A percentile compares a stretch with the other conserved stretches of the same genome.
Evolutionary conservation across 2,113 vertebrate species (phyloP).

Genomic region (Gnathonemus echidnorhynchus): DNA sequence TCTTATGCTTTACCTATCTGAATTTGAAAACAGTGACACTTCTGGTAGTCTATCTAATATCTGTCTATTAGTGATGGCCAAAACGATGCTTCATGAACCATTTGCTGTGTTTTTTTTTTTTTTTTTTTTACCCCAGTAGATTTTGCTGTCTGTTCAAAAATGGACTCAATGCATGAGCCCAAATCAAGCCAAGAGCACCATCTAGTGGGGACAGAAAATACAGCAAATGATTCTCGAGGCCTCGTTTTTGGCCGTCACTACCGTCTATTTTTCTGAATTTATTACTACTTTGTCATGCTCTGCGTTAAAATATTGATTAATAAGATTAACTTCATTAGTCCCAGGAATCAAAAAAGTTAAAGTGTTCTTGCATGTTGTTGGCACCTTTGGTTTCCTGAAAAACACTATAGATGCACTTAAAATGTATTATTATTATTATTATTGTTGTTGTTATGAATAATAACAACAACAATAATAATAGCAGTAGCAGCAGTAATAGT

Average conservation of each 20-base stretch:
- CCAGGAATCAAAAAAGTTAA: background rate
- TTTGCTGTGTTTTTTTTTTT: too few relatives aligned
- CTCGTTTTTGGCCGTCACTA: too few relatives aligned
- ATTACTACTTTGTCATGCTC: background rate
- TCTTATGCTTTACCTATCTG: background rate
- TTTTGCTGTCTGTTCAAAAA: too few relatives aligned
- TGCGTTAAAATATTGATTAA: background rate
- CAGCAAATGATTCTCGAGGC: too few relatives aligned
- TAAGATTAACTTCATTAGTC: background rate
- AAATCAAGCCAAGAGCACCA: too few relatives aligned
- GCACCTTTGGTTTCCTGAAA: background rate
- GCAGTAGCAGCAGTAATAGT: background rate
- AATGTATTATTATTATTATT: background rate
- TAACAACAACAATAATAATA: background rate
- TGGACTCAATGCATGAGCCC: too few relatives aligned
- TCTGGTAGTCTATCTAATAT: background rate
- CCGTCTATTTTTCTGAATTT: background rate
- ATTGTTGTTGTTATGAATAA: background rate
- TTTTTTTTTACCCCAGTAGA: background rate
- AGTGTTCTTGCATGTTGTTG: background rate
- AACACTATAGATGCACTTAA: background rate
- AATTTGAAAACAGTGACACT: background rate
- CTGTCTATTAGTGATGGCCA: background rate
- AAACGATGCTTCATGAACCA: too few relatives aligned
- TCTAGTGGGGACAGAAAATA: too few relatives aligned